These are phyloP conservation scores for Popillia japonica DNA, from an alignment of 1,140 invertebrate species.

Conservation along the genomic window DNA sequence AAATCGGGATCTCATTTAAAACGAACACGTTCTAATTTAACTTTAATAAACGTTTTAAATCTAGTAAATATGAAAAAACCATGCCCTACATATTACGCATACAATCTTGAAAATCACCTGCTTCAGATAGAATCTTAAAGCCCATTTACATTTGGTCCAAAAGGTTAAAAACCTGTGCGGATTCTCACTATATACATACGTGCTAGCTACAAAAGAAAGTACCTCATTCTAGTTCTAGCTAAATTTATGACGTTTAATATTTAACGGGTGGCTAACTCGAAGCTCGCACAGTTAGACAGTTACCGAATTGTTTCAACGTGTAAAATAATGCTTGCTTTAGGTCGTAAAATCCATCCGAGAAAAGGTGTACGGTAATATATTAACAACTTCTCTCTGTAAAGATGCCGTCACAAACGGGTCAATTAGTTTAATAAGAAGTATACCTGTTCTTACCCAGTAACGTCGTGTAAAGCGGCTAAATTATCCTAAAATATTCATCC, in stretches of 20 bases:
- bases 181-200: neutral
- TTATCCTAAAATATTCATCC: neutral
- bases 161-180: neutral
- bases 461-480: neutral
- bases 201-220: neutral
- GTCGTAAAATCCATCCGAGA: neutral
- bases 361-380: neutral
- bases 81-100: neutral
- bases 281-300: neutral
- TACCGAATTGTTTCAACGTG: constrained; percentile 9
- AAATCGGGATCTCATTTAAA: too few relatives aligned
- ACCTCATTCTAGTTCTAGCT: neutral
- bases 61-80: neutral
- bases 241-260: neutral
- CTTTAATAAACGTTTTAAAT: neutral
- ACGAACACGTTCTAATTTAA: neutral
- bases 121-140: neutral
- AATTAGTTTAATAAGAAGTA: neutral
- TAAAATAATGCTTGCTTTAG: neutral
- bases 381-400: neutral
- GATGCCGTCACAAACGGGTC: neutral
- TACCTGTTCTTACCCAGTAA: neutral
- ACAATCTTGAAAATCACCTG: neutral
- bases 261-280: neutral
- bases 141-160: neutral